A percentile compares a stretch with the other conserved stretches of the same genome.
Conservation (phyloP, 2,113 vertebrate species). For the Zonotrichia leucophrys region DNA sequence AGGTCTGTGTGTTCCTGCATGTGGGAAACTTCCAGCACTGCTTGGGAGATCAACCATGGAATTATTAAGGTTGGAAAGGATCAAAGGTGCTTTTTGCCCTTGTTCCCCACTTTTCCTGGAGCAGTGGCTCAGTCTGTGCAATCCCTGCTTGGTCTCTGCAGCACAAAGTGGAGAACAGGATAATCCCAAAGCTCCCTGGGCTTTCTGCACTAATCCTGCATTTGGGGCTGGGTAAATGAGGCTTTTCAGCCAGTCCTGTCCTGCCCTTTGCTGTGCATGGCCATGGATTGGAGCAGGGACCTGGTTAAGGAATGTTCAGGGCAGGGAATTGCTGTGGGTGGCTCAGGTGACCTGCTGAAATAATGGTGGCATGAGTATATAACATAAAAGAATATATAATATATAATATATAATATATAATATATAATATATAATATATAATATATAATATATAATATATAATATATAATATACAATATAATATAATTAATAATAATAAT, state of each 20-base stretch:
- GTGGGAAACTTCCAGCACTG: not conserved
- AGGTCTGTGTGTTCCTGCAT: not conserved
- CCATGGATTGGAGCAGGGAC: not conserved
- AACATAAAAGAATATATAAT: too few relatives aligned
- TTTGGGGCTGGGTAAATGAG: not conserved
- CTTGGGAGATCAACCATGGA: not conserved
- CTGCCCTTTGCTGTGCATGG: not conserved
- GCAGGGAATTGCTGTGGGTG: not conserved
- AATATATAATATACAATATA: too few relatives aligned
- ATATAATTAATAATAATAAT: too few relatives aligned
- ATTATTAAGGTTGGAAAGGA: not conserved
- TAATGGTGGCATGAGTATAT: not conserved
- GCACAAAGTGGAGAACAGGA: not conserved
- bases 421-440: too few relatives aligned
- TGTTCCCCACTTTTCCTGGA: not conserved
- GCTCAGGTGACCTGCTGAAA: accelerated
- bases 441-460: too few relatives aligned
- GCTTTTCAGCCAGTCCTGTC: not conserved
- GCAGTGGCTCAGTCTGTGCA: not conserved
- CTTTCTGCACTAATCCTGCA: not conserved
- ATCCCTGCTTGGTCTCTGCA: not conserved
- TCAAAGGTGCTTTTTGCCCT: not conserved
- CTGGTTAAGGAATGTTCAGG: not conserved
- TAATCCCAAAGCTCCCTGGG: not conserved
- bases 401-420: too few relatives aligned